phyloP scores from a whole-genome alignment of 1,140 invertebrate species.

The Neomicropteryx cornuta region DNA sequence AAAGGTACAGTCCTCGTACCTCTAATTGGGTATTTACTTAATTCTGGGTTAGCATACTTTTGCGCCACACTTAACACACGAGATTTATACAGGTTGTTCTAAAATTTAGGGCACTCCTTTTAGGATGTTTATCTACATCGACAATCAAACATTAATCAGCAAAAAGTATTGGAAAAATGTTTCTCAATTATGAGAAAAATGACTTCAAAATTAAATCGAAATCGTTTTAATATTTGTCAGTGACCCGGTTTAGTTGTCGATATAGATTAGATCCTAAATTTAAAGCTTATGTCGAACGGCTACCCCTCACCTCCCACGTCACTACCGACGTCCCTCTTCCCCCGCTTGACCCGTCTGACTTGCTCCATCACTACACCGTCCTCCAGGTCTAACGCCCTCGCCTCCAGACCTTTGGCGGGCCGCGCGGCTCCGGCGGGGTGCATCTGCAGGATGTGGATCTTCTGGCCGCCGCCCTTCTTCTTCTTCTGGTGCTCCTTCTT shows the following conservation, averaged over 20 bases:
- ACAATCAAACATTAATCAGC: too few species aligned
- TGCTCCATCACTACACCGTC: conserved; percentile 11
- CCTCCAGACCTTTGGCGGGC: conserved; percentile 10
- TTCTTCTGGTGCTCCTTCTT: conserved; percentile 14
- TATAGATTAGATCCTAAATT: too few species aligned
- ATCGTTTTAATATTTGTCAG: neutral
- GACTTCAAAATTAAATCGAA: too few species aligned
- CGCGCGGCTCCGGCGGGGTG: neutral
- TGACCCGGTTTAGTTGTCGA: too few species aligned
- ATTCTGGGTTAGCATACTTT: neutral
- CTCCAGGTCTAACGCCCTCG: conserved; percentile 7
- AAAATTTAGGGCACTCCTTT: too few species aligned
- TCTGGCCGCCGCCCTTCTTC: conserved; percentile 12
- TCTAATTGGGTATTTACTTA: neutral
- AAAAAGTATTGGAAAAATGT: too few species aligned
- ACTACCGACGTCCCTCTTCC: conserved; percentile 10
- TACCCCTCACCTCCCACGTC: conserved; percentile 1
- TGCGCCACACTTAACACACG: neutral
- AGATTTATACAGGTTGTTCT: too few species aligned
- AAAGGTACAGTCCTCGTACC: conserved; percentile 1
- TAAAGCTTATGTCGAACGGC: neutral
- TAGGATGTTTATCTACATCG: too few species aligned
- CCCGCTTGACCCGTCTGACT: conserved; percentile 12
- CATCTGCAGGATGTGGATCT: conserved; percentile 11
- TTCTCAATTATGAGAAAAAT: too few species aligned